Evolutionary conservation across 2,797 vertebrate species (phyloP).

Genomic region (Coregonus sp.): DNA sequence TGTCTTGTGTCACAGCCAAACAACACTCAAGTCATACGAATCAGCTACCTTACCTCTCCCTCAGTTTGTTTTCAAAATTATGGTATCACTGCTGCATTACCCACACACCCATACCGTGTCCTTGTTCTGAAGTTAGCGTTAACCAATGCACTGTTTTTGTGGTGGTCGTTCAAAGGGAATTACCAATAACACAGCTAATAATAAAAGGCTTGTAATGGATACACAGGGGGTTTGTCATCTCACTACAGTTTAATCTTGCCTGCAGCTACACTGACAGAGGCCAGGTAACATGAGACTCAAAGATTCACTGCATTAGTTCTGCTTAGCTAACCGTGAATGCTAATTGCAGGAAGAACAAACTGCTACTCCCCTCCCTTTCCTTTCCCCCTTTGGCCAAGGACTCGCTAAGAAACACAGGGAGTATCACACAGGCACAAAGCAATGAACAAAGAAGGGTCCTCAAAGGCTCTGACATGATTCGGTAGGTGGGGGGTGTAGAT

Average conservation of each 20-base stretch:
- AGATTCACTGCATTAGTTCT: slow-evolving; percentile 93
- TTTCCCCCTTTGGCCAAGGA: slow-evolving; percentile 66
- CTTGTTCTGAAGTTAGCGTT: slow-evolving; percentile 56
- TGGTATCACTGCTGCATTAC: slow-evolving; percentile 57
- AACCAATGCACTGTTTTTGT: slow-evolving; percentile 65
- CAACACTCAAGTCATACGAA: slow-evolving; percentile 13
- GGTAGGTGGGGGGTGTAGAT: slow-evolving; percentile 33
- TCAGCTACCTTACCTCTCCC: slow-evolving; percentile 44
- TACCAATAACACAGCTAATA: slow-evolving; percentile 80
- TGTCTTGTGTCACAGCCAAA: slow-evolving; percentile 47
- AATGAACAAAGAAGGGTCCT: slow-evolving; percentile 65
- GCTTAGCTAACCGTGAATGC: slow-evolving; percentile 94
- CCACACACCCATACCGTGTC: slow-evolving; percentile 59
- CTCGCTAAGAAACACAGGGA: slow-evolving; percentile 56
- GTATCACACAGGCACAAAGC: slow-evolving; percentile 49
- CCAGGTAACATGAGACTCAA: slow-evolving; percentile 90
- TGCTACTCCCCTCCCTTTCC: slow-evolving; percentile 71
- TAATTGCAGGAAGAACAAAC: slow-evolving; percentile 97
- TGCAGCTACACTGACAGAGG: slow-evolving; percentile 74
- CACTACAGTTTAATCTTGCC: slow-evolving; percentile 78
- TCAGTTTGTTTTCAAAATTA: slow-evolving; percentile 64
- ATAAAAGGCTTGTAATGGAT: slow-evolving; percentile 80
- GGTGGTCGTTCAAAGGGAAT: slow-evolving; percentile 70
- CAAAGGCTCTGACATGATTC: slow-evolving; percentile 38
- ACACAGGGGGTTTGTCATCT: slow-evolving; percentile 72